Evolutionary conservation across 2,888 invertebrate genomes (phyloP).

Genomic region (Eueremaeus valkanovi): DNA sequence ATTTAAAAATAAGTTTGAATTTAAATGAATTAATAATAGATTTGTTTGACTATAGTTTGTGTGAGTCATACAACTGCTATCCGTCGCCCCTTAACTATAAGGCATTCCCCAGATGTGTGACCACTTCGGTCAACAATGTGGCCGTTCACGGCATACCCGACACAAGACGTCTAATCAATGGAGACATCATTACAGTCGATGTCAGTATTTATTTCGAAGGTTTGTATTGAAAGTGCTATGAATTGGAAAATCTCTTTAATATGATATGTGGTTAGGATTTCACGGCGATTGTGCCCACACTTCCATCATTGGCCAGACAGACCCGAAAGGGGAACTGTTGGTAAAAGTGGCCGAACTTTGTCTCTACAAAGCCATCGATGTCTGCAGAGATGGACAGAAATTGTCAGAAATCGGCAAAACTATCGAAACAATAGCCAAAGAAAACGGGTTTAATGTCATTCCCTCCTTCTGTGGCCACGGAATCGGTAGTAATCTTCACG

Average conservation of each 20-base stretch:
- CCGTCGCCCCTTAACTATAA: slow-evolving; percentile 83
- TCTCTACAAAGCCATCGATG: slow-evolving; percentile 60
- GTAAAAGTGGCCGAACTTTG: slow-evolving; percentile 61
- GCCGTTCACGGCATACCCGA: slow-evolving; percentile 93
- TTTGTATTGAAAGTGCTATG: not conserved
- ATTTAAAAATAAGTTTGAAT: not conserved
- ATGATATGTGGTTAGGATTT: slow-evolving; percentile 58
- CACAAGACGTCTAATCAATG: slow-evolving; percentile 68
- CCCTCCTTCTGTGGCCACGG: slow-evolving; percentile 86
- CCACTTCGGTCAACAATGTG: slow-evolving; percentile 55
- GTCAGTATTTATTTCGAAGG: slow-evolving; percentile 68
- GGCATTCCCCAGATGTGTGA: slow-evolving; percentile 54
- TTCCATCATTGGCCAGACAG: slow-evolving; percentile 70
- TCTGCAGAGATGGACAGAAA: slow-evolving; percentile 58
- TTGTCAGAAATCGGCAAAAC: slow-evolving; percentile 47
- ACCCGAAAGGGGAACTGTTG: slow-evolving; percentile 61
- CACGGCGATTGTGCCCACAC: slow-evolving; percentile 92
- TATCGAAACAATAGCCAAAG: slow-evolving; percentile 58
- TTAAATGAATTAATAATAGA: not conserved
- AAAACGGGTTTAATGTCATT: slow-evolving; percentile 64
- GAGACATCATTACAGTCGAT: slow-evolving; percentile 87
- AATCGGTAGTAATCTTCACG: slow-evolving; percentile 86
- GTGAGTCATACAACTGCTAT: slow-evolving; percentile 70
- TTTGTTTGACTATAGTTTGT: slow-evolving; percentile 48
- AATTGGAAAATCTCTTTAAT: not conserved